Conservation (phyloP, 2,888 invertebrate species). For the Tipula lateralis region DNA sequence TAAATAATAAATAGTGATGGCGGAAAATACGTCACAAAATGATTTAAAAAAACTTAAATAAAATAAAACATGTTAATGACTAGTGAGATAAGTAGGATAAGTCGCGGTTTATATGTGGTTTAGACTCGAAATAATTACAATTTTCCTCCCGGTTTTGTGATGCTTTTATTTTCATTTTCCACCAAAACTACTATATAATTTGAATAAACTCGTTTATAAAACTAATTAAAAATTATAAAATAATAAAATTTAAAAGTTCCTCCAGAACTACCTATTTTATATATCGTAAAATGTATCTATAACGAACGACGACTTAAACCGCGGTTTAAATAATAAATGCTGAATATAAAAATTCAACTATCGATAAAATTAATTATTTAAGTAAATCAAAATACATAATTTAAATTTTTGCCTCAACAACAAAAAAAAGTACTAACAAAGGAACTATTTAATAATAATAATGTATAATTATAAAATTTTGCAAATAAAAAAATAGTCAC, state of each 20-base stretch:
- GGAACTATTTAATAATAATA: not conserved
- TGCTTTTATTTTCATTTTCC: not conserved
- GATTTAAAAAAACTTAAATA: not conserved
- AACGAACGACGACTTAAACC: not conserved
- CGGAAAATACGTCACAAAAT: not conserved
- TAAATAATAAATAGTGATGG: not conserved
- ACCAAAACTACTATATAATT: not conserved
- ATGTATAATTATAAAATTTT: not conserved
- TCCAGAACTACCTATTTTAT: not conserved
- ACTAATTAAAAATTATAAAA: not conserved
- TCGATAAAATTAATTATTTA: not conserved
- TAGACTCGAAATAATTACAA: not conserved
- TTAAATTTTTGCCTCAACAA: not conserved
- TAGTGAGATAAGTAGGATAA: slow-evolving; percentile 15
- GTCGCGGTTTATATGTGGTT: not conserved
- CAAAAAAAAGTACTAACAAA: not conserved
- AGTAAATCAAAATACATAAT: not conserved
- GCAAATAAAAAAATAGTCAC: not conserved
- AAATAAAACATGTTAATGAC: not conserved
- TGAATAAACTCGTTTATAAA: not conserved
- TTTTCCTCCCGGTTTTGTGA: not conserved
- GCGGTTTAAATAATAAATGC: not conserved
- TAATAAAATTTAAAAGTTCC: not conserved
- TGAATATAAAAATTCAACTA: not conserved
- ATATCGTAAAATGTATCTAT: not conserved